Conservation (phyloP, 37 sponge, comb jelly and placozoan genomes). For the Sycon ciliatum region DNA sequence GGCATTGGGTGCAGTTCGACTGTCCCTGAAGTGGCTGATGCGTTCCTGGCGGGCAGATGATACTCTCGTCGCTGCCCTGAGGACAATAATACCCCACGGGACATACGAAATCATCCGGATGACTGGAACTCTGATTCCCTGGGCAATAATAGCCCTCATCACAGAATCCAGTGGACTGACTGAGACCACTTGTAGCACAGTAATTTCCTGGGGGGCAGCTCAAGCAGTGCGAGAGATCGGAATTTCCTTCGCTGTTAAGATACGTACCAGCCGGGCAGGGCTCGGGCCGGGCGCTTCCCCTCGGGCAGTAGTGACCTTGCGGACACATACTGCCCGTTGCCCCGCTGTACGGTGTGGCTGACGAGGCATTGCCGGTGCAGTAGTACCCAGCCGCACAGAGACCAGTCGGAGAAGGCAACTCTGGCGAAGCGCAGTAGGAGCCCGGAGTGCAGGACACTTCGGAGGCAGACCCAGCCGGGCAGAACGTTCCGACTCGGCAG, state of each 20-base stretch:
- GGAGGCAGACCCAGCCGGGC: conserved; percentile 1
- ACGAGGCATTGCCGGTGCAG: conserved; percentile 17
- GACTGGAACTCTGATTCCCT: not conserved
- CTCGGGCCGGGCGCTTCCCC: not conserved
- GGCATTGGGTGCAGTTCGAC: conserved; percentile 10
- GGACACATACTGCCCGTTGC: not conserved
- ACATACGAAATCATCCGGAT: conserved; percentile 8
- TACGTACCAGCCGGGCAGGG: conserved; percentile 12
- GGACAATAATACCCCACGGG: conserved; percentile 34
- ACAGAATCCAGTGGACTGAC: not conserved
- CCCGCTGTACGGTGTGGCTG: not conserved
- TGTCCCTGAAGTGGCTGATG: conserved; percentile 16
- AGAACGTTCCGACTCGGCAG: not conserved
- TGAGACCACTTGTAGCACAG: not conserved
- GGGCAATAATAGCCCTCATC: conserved; percentile 16
- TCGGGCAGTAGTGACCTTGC: not conserved
- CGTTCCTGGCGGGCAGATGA: conserved; percentile 11
- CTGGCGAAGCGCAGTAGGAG: not conserved
- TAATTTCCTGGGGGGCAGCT: not conserved
- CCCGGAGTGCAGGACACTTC: not conserved
- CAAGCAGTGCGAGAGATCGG: not conserved
- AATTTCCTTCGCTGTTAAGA: not conserved
- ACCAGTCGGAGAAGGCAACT: conserved; percentile 17
- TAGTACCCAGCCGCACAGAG: conserved; percentile 28
- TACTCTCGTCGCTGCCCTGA: not conserved